These are phyloP conservation scores for Poeciliopsis turrubarensis DNA, from an alignment of 2,113 vertebrate genomes.

Conservation along the genomic window DNA sequence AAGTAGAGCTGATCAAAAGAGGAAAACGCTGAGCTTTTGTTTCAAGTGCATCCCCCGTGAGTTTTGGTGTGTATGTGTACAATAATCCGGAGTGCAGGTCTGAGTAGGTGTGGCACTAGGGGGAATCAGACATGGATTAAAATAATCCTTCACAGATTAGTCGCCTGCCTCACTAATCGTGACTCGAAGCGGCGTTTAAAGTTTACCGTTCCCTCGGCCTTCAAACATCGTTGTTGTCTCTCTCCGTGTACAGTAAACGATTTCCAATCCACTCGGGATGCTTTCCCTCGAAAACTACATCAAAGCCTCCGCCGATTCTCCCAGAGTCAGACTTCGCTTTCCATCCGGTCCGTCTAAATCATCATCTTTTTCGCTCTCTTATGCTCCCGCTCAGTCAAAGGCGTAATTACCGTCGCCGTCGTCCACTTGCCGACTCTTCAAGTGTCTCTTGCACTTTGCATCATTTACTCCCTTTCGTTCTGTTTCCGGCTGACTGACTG, in stretches of 20 bases:
- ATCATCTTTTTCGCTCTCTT: slow-evolving; percentile 2
- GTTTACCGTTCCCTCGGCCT: no score
- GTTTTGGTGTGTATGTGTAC: no score
- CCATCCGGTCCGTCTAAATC: neutral
- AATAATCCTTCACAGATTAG: no score
- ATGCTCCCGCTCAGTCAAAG: slow-evolving; percentile 21
- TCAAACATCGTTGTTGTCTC: no score
- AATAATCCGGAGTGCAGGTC: neutral
- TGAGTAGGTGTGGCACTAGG: neutral
- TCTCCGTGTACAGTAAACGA: no score
- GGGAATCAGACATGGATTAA: neutral
- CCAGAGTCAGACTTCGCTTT: neutral
- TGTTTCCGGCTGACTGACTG: slow-evolving; percentile 4
- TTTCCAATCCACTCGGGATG: neutral
- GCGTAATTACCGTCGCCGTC: slow-evolving; percentile 25
- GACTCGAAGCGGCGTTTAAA: no score
- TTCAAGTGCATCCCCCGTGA: no score
- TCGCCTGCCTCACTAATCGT: no score
- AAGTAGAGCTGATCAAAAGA: no score
- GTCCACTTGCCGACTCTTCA: slow-evolving; percentile 4
- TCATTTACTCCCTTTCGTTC: slow-evolving; percentile 14
- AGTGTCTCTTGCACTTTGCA: slow-evolving; percentile 26
- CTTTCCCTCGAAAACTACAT: neutral
- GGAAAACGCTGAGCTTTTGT: no score
- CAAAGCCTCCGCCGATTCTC: neutral